Base-by-base conservation (phyloP, 2,888 invertebrate species). In the Myopa tessellatipennis region DNA sequence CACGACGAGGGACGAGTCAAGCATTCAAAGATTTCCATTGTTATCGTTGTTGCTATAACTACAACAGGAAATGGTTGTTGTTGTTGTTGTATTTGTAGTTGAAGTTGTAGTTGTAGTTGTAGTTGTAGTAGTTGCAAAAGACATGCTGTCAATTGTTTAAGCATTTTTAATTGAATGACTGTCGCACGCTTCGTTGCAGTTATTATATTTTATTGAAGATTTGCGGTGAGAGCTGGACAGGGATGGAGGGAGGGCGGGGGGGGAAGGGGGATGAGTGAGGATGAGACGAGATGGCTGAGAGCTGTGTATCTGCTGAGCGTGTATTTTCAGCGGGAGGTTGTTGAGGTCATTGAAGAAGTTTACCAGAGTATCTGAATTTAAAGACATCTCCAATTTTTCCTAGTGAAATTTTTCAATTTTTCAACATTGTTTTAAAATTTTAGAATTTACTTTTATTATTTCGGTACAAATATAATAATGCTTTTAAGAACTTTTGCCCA, bases 141-240 rank as follows among this genome's bases (percentile, higher is more conserved):
- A 67, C 55, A 40, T 70, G 18, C 52, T 61, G 50, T 61, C 63
- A 72, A 72, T 67, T 72, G 71, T 60, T 75, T 75, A 60, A 55
- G 50, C 81, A 83, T 82, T 81, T 81, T 81, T 82, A 84, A 85
- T 85, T 85, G 84, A 85, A 85, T 85, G 82, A 82, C 80, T 82
- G 78, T 76, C 70, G 69, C 76, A 77, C 82, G 84, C 82, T 82
- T 83, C 83, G 83, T 79, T 85, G 85, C 77, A 79, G 52, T 18
- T 52, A 69, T 50, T 69, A 55, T 70, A 63, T 50, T 69, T 70
- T 70, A 63, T 63, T 63, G 12, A 45, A 14, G 26, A 10, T 69
- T 34, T 8, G 50, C 52, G 1, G 36, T 18, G 50, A 5, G 38
- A 4, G n/a, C n/a, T n/a, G n/a, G n/a, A n/a, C n/a, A n/a, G n/a